Evolutionary conservation across 2,888 invertebrate genomes (phyloP).

Genomic region (Lomographa bimaculata): DNA sequence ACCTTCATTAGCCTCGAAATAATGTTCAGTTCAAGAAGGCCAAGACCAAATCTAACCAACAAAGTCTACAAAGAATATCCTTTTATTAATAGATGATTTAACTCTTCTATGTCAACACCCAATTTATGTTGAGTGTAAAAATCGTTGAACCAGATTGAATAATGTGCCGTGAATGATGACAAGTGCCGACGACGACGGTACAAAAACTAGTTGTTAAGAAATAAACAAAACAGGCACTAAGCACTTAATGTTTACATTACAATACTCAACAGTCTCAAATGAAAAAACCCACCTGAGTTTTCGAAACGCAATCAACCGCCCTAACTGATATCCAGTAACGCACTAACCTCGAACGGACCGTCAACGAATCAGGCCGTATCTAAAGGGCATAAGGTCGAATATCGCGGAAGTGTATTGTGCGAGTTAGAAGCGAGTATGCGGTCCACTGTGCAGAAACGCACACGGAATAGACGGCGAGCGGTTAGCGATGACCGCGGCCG

Average conservation of each 20-base stretch:
- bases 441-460: slow-evolving; percentile 48
- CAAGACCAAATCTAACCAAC: too few species aligned
- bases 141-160: slow-evolving; percentile 30
- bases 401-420: slow-evolving; percentile 30
- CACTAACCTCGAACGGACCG: slow-evolving; percentile 20
- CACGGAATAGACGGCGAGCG: slow-evolving; percentile 44
- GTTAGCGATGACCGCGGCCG: slow-evolving; percentile 41
- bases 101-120: slow-evolving; percentile 20
- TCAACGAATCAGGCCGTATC: slow-evolving; percentile 29
- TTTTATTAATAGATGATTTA: too few species aligned
- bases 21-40: too few species aligned
- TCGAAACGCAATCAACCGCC: slow-evolving; percentile 38
- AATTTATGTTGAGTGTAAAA: slow-evolving; percentile 29
- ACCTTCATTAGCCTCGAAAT: too few species aligned
- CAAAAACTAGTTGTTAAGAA: slow-evolving; percentile 28
- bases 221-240: slow-evolving; percentile 1
- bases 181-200: slow-evolving; percentile 29
- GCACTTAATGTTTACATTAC: slow-evolving; percentile 32
- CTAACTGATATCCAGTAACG: slow-evolving; percentile 41
- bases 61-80: too few species aligned
- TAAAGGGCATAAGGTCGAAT: slow-evolving; percentile 39
- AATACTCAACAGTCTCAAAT: slow-evolving; percentile 32
- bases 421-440: slow-evolving; percentile 31
- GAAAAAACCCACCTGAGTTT: slow-evolving; percentile 33
- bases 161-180: slow-evolving; percentile 29